phyloP scores from a whole-genome alignment of 2,797 vertebrate genomes.

The Fratercula arctica region DNA sequence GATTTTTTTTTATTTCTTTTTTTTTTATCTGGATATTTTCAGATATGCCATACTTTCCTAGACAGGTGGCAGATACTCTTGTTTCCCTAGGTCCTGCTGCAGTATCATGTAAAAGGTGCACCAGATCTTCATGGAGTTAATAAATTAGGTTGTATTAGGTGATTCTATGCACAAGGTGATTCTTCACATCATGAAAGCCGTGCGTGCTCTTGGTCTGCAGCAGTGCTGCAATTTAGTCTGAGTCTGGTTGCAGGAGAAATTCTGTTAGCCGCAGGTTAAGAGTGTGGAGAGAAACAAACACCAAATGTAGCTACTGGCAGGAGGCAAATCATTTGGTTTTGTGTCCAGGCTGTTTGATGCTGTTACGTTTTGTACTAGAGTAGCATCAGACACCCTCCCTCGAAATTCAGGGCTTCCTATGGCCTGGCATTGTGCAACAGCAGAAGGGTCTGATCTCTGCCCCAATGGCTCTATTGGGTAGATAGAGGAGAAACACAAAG shows the following conservation, averaged over 20 bases:
- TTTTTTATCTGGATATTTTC: not conserved
- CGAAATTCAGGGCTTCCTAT: not conserved
- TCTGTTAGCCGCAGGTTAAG: not conserved
- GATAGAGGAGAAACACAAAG: not conserved
- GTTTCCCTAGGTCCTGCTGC: not conserved
- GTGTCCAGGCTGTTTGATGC: not conserved
- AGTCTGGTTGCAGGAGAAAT: not conserved
- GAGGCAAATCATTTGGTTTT: not conserved
- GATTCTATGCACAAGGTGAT: not conserved
- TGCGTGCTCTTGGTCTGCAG: fast-evolving
- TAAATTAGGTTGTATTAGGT: too few relatives aligned
- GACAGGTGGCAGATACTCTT: not conserved
- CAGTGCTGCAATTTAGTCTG: not conserved
- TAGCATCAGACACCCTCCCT: not conserved
- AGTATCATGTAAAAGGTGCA: fast-evolving
- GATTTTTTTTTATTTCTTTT: not conserved
- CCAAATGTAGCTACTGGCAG: not conserved
- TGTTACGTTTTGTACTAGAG: not conserved
- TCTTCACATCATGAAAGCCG: fast-evolving
- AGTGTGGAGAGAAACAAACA: not conserved
- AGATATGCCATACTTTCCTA: not conserved
- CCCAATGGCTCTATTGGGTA: not conserved
- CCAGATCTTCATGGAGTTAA: not conserved
- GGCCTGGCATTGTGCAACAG: not conserved
- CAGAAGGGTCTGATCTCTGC: not conserved